Conservation (phyloP, 2,888 invertebrate species). For the Tetrapedia diversipes region DNA sequence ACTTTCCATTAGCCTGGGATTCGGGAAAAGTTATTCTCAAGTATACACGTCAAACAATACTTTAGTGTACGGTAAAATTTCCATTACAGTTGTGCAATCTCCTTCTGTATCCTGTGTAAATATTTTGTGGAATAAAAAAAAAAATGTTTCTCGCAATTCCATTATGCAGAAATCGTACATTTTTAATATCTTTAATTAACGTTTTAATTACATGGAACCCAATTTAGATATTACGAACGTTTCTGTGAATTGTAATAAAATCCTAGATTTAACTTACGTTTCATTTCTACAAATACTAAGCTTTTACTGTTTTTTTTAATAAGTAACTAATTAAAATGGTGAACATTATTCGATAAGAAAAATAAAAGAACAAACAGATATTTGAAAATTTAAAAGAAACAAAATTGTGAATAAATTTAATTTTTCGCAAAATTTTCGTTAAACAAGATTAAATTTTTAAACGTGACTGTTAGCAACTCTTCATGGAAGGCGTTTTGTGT, state of each 20-base stretch:
- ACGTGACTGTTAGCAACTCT: slow-evolving; percentile 11
- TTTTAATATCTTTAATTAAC: slow-evolving; percentile 40
- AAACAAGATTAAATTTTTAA: slow-evolving; percentile 27
- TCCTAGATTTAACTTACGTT: background rate
- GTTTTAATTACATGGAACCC: slow-evolving; percentile 35
- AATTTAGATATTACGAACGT: background rate
- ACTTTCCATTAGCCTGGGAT: slow-evolving; percentile 32
- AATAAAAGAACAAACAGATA: too few species aligned
- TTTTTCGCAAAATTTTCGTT: background rate
- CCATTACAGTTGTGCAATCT: background rate
- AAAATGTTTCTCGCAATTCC: background rate
- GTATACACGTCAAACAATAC: background rate
- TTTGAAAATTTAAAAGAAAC: background rate
- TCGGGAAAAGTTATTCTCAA: slow-evolving; percentile 7
- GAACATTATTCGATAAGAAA: background rate
- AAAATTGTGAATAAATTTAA: background rate
- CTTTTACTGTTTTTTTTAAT: too few species aligned
- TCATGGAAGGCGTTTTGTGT: slow-evolving; percentile 43
- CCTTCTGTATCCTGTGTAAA: background rate
- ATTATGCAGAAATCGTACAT: background rate
- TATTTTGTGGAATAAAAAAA: background rate
- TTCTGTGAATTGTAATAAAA: slow-evolving; percentile 36
- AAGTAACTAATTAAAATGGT: background rate
- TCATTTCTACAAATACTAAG: background rate
- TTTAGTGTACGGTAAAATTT: background rate